These are phyloP conservation scores for Rhadina sibilatrix DNA, from an alignment of 2,113 vertebrate genomes.

Conservation along the genomic window DNA sequence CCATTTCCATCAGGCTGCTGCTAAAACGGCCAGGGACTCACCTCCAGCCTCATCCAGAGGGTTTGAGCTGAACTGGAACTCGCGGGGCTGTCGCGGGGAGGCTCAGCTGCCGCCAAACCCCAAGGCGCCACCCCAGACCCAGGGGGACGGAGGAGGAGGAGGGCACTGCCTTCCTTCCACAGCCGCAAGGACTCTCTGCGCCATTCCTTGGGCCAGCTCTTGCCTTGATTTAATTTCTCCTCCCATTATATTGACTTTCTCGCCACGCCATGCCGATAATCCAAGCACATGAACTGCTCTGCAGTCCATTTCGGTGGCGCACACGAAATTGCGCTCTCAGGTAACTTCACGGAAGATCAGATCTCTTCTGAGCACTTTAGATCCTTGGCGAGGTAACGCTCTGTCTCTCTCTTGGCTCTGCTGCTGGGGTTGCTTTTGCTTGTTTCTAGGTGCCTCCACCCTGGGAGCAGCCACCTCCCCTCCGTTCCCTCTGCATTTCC, in stretches of 20 bases:
- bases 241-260: constrained; percentile 32
- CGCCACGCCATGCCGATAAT: constrained; percentile 20
- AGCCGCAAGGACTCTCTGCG: not conserved
- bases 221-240: not conserved
- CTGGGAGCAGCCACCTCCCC: not conserved
- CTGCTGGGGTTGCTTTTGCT: not conserved
- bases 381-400: not conserved
- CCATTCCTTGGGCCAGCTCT: not conserved
- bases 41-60: not conserved
- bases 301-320: constrained; percentile 28
- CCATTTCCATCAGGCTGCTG: not conserved
- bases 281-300: constrained; percentile 58
- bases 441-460: not conserved
- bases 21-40: not conserved
- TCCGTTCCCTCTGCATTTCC: not conserved
- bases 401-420: not conserved
- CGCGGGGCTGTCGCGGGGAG: not conserved
- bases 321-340: not conserved
- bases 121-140: not conserved
- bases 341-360: not conserved
- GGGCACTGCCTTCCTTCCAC: not conserved
- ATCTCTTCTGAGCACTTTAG: not conserved
- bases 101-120: not conserved
- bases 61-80: not conserved
- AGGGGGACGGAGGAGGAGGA: not conserved